Evolutionary conservation across 2,888 invertebrate genomes (phyloP).

Genomic region (Drosophila rubida): DNA sequence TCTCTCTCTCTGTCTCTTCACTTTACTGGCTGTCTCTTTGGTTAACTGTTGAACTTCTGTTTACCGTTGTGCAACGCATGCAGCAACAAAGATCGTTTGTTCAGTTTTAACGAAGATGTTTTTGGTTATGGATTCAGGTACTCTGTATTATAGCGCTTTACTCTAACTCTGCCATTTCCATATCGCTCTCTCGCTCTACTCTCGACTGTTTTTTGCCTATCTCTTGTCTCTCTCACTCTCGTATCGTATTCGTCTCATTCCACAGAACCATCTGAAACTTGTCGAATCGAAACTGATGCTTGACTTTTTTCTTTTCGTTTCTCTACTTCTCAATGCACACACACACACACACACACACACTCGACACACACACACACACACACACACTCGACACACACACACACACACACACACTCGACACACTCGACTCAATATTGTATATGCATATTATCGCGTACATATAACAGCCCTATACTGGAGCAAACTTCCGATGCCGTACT

Average conservation of each 20-base stretch:
- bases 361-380: slow-evolving; percentile 40
- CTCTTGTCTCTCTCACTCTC: slow-evolving; percentile 13
- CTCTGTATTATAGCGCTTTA: slow-evolving; percentile 44
- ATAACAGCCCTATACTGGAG: slow-evolving; percentile 90
- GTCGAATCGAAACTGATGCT: slow-evolving; percentile 62
- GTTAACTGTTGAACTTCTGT: slow-evolving; percentile 15
- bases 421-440: not conserved
- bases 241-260: slow-evolving; percentile 30
- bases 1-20: slow-evolving; percentile 10
- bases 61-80: slow-evolving; percentile 86
- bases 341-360: slow-evolving; percentile 44
- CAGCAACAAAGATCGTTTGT: slow-evolving; percentile 93
- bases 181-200: slow-evolving; percentile 24
- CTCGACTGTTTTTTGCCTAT: too few relatives aligned
- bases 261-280: slow-evolving; percentile 17
- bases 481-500: slow-evolving; percentile 93
- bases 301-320: slow-evolving; percentile 51
- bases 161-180: too few relatives aligned
- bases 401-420: slow-evolving; percentile 32
- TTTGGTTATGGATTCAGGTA: slow-evolving; percentile 86
- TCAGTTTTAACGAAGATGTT: slow-evolving; percentile 92
- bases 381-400: slow-evolving; percentile 39
- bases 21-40: slow-evolving; percentile 4
- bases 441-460: slow-evolving; percentile 20
- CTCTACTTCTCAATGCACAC: slow-evolving; percentile 43